Evolutionary conservation across 1,140 invertebrate genomes (phyloP).

Genomic region (Bradysia coprophila): DNA sequence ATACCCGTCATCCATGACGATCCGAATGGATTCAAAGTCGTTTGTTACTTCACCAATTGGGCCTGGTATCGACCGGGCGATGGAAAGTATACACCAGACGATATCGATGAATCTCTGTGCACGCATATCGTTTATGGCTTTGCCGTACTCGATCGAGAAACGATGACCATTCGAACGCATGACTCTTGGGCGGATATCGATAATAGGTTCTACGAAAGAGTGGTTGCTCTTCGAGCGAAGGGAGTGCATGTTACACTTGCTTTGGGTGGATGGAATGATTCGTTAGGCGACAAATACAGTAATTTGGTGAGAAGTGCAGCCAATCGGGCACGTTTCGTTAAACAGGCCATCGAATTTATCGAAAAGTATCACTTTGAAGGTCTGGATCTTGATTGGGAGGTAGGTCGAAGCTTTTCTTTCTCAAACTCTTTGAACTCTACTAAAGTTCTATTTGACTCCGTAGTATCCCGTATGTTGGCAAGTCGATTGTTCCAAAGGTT

Average conservation of each 20-base stretch:
- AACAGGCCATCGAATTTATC: slow-evolving; percentile 48
- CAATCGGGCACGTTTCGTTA: slow-evolving; percentile 44
- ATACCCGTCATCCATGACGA: slow-evolving; percentile 6
- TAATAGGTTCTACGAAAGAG: slow-evolving; percentile 61
- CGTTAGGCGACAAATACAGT: slow-evolving; percentile 67
- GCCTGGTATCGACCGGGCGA: slow-evolving; percentile 40
- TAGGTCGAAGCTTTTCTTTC: slow-evolving; percentile 10
- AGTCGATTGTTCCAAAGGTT: slow-evolving; percentile 61
- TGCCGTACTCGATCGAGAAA: slow-evolving; percentile 37
- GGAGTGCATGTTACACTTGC: slow-evolving; percentile 32
- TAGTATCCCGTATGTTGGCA: slow-evolving; percentile 47
- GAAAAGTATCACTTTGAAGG: slow-evolving; percentile 66
- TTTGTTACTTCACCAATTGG: slow-evolving; percentile 55
- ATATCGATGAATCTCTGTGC: slow-evolving; percentile 47
- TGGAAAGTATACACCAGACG: slow-evolving; percentile 41
- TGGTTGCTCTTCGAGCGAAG: slow-evolving; percentile 41
- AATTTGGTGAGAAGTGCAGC: slow-evolving; percentile 49
- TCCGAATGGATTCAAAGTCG: slow-evolving; percentile 32
- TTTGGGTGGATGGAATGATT: slow-evolving; percentile 75
- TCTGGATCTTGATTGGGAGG: slow-evolving; percentile 77
- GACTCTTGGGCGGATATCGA: slow-evolving; percentile 48
- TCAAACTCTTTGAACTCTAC: background rate
- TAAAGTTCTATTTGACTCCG: background rate
- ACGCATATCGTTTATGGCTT: slow-evolving; percentile 60
- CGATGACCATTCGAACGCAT: slow-evolving; percentile 39